phyloP scores from a whole-genome alignment of 1,140 invertebrate species.

The Maconellicoccus hirsutus region DNA sequence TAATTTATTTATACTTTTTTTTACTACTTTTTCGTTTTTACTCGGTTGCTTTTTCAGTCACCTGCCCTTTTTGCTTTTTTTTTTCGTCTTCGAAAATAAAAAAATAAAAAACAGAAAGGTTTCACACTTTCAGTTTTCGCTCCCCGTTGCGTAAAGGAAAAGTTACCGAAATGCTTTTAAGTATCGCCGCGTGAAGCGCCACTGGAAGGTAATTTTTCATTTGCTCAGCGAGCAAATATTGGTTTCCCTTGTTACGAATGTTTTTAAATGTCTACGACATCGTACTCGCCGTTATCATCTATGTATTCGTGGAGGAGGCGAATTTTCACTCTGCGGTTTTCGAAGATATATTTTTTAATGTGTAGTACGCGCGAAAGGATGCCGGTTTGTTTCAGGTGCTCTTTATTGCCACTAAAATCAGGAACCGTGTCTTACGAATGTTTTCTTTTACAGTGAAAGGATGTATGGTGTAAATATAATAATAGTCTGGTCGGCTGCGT shows the following conservation, averaged over 20 bases:
- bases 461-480: background rate
- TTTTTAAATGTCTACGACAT: background rate
- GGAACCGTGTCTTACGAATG: background rate
- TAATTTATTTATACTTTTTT: conserved; percentile 21
- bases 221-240: conserved; percentile 19
- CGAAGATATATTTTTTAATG: no score
- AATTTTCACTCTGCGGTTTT: background rate
- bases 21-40: background rate
- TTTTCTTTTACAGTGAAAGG: background rate
- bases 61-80: conserved; percentile 10
- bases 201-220: conserved; percentile 13
- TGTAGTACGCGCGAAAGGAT: background rate
- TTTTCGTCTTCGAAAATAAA: background rate
- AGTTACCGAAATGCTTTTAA: conserved; percentile 13
- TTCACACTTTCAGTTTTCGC: background rate
- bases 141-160: background rate
- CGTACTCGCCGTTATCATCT: background rate
- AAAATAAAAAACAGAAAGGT: background rate
- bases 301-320: background rate
- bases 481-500: conserved; percentile 2
- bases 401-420: conserved; percentile 9
- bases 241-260: conserved; percentile 14
- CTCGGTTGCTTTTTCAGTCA: background rate
- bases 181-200: conserved; percentile 11
- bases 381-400: conserved; percentile 6